phyloP scores from a whole-genome alignment of 2,888 invertebrate species.

The Conus canariensis region DNA sequence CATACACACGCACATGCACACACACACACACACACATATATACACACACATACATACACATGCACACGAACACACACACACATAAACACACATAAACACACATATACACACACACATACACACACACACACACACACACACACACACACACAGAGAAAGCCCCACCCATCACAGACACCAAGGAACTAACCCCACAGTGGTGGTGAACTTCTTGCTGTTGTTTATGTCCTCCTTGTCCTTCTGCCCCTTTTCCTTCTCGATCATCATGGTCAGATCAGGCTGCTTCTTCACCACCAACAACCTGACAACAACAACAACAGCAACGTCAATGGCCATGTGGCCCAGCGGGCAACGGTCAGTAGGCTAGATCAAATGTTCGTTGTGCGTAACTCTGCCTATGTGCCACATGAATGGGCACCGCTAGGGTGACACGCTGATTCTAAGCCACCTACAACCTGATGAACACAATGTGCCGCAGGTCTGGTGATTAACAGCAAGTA shows the following conservation, averaged over 20 bases:
- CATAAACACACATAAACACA: not conserved
- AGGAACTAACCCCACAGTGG: conserved; percentile 32
- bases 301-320: not conserved
- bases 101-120: not conserved
- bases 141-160: not conserved
- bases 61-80: not conserved
- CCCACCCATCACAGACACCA: too few relatives aligned
- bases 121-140: not conserved
- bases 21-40: not conserved
- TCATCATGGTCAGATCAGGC: conserved; percentile 38
- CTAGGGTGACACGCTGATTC: too few relatives aligned
- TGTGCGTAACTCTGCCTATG: too few relatives aligned
- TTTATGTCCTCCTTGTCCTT: conserved; percentile 37
- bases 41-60: not conserved
- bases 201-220: conserved; percentile 27
- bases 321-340: not conserved
- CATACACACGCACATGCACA: not conserved
- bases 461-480: too few relatives aligned
- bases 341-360: not conserved
- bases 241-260: conserved; percentile 32
- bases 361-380: too few relatives aligned
- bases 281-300: conserved; percentile 22
- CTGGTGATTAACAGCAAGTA: too few relatives aligned
- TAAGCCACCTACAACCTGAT: too few relatives aligned
- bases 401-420: too few relatives aligned